phyloP scores from a whole-genome alignment of 2,888 invertebrate species.

The Trachelus troglodyta region DNA sequence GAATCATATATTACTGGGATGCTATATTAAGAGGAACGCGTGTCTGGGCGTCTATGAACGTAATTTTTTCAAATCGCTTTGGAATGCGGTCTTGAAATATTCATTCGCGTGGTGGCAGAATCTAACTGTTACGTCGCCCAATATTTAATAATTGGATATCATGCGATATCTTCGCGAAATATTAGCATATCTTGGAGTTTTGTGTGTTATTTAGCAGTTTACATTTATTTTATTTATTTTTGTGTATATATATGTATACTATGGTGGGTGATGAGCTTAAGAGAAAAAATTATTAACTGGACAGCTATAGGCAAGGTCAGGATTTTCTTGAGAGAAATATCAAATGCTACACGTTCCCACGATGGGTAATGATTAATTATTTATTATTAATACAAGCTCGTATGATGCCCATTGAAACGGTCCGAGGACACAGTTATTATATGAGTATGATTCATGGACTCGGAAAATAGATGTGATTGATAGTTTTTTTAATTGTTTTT shows the following conservation, averaged over 20 bases:
- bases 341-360: neutral
- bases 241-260: neutral
- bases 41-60: neutral
- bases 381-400: neutral
- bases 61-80: conserved; percentile 17
- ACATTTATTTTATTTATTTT: neutral
- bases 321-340: neutral
- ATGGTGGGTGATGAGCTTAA: neutral
- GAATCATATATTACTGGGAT: neutral
- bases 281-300: neutral
- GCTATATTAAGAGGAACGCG: neutral
- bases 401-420: neutral
- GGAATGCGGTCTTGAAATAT: conserved; percentile 31
- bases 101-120: conserved; percentile 16
- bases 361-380: neutral
- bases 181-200: neutral
- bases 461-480: neutral
- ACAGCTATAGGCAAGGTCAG: neutral
- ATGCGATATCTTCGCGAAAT: neutral
- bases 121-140: neutral
- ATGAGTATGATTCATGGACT: neutral
- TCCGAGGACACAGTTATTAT: neutral
- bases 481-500: neutral
- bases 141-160: neutral
- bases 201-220: neutral